Base-by-base conservation (phyloP, 53 echinoderm and acorn worm genomes). In the Luidia sarsii region DNA sequence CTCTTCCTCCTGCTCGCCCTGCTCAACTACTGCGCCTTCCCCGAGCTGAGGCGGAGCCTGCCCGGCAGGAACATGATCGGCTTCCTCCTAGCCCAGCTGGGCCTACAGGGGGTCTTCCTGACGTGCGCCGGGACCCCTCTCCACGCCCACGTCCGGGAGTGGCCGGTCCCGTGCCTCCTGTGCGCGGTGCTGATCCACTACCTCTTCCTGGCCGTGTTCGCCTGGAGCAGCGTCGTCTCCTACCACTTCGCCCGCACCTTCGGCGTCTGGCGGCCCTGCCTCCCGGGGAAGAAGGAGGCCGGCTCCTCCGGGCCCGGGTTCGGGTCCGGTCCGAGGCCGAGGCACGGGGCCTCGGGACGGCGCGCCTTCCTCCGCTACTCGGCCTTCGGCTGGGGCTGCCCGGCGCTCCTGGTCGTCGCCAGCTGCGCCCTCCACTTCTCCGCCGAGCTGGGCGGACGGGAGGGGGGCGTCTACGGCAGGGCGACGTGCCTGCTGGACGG, bases 41-140 rank as follows among this genome's bases (percentile, higher is more conserved):
- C 72, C 9, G 72, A 72, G 39, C 72, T 72, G 38, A 70, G 70
- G 28, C 50, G 72, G 33, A 72, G 39, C 6, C 55, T 72, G 37
- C 72, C 72, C 0, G 72, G 72, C 37, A 72, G 55, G 50, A 72
- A 72, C 56, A 72, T 72, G 72, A 56, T 72, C 35, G 55, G 72
- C 36, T 72, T 72, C 39, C 34, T 72, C 37, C 4, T 56, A 16
- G 72, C 56, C 37, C 23, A 36, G 13, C 39, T 72, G 7, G 31
- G 37, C 0, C 23, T 72, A 27, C 55, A 53, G 55, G 3, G 54
- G 55, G 39, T 23, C 19, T 72, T 55, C 55, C 29, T 72, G 14
- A 4, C 29, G 1, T 1, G 38, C 0, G 19, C 20, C 11, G 39
- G 55, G 10, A 55, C 55, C 3, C 72, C 72, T 39, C 54, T 54